Percentiles rank a stretch among this genome's conserved stretches.
These are phyloP conservation scores for Engraulis encrasicolus DNA, from an alignment of 2,113 vertebrate genomes.

Conservation along the genomic window DNA sequence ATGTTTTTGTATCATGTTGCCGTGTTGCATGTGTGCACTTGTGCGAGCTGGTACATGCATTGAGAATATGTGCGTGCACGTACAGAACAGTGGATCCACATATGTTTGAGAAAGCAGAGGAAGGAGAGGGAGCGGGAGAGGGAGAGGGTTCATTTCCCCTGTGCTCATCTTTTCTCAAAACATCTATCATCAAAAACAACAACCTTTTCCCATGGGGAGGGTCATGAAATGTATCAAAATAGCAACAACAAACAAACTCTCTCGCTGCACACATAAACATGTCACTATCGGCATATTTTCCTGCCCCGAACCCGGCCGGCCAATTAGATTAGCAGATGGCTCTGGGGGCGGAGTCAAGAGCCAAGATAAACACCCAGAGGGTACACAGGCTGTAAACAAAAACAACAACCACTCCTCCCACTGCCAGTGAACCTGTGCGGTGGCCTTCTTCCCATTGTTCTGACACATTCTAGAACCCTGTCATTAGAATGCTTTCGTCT, in stretches of 20 bases:
- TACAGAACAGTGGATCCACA: too few relatives aligned
- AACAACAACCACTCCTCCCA: neutral
- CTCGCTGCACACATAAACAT: neutral
- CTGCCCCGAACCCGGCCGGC: neutral
- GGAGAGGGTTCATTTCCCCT: neutral
- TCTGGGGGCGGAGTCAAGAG: neutral
- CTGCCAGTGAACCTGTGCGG: neutral
- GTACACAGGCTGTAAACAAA: neutral
- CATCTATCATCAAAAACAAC: neutral
- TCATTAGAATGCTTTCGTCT: neutral
- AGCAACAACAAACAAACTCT: neutral
- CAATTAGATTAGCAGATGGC: neutral
- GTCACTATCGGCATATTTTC: neutral
- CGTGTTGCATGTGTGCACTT: neutral
- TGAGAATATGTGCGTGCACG: constrained; percentile 15
- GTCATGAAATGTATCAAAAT: neutral
- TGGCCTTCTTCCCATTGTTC: neutral
- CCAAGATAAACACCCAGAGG: neutral
- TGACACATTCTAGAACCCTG: neutral
- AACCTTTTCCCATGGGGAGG: neutral
- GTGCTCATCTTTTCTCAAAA: neutral
- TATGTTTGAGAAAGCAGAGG: neutral
- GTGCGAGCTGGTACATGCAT: neutral
- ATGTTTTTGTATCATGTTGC: neutral
- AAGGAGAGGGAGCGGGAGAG: neutral